These are phyloP conservation scores for Dolichoris vasculosae DNA, from an alignment of 1,140 invertebrate genomes.

Conservation along the genomic window DNA sequence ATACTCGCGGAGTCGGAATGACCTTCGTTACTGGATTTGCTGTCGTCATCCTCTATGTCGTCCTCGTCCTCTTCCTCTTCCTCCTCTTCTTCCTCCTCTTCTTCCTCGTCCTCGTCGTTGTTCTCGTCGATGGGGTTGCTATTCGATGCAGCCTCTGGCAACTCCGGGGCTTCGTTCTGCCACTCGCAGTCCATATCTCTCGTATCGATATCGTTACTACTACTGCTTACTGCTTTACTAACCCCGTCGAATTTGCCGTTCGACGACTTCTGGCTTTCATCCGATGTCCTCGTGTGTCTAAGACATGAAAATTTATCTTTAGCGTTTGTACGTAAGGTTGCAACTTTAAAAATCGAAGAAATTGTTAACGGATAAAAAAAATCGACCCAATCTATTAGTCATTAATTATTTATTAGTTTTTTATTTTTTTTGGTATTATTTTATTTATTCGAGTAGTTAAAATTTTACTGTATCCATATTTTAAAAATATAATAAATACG, in stretches of 20 bases:
- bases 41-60: constrained; percentile 26
- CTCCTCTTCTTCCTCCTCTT: no score
- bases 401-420: neutral
- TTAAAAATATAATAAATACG: no score
- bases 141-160: neutral
- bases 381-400: neutral
- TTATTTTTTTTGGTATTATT: neutral
- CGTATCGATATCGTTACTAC: neutral
- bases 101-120: neutral
- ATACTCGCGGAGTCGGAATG: constrained; percentile 61
- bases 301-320: neutral
- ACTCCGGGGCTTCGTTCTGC: neutral
- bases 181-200: constrained; percentile 16
- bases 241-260: neutral
- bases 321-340: neutral
- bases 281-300: neutral
- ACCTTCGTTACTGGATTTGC: constrained; percentile 34
- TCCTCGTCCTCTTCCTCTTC: neutral
- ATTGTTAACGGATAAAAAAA: neutral
- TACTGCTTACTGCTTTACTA: neutral
- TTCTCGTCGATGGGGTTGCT: neutral
- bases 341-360: neutral
- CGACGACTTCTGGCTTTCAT: neutral
- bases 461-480: no score
- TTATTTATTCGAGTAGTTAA: no score